phyloP scores from a whole-genome alignment of 53 echinoderm and acorn worm species.

The Arbacia lixula region DNA sequence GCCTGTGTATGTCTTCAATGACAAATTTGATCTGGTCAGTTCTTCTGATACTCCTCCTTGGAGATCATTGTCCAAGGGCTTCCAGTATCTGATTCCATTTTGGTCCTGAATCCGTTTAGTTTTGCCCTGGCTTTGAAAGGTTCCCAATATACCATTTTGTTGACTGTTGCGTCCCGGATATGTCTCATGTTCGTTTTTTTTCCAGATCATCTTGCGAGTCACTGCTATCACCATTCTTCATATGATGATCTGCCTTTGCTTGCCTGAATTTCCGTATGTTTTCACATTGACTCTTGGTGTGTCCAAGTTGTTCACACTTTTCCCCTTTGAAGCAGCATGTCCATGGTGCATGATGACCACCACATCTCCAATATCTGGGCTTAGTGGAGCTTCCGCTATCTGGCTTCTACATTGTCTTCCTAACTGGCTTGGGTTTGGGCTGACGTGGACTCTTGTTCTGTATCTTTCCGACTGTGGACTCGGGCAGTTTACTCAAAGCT shows the following conservation, averaged over 20 bases:
- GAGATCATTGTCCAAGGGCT: no score
- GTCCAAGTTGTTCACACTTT: constrained; percentile 4
- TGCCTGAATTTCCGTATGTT: background rate
- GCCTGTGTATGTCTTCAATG: background rate
- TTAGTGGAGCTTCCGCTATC: background rate
- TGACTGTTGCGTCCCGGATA: constrained; percentile 3
- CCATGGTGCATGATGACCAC: constrained; percentile 13
- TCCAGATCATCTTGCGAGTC: background rate
- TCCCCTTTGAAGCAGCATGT: constrained; percentile 18
- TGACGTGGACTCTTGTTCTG: background rate
- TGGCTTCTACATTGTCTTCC: background rate
- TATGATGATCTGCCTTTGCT: constrained; percentile 11
- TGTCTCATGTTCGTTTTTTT: background rate
- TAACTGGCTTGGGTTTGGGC: background rate
- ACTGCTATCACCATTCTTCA: constrained; percentile 1
- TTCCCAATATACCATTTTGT: no score
- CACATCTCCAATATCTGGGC: constrained; percentile 25
- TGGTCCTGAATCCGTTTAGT: background rate
- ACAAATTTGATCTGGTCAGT: background rate
- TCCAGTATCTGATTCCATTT: background rate
- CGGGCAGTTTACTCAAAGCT: constrained; percentile 12
- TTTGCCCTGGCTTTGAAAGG: no score
- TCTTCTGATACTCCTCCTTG: no score
- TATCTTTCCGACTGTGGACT: constrained; percentile 11
- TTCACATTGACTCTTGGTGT: constrained; percentile 18